Percentiles rank a stretch among this genome's conserved stretches.
Evolutionary conservation across 1,140 invertebrate genomes (phyloP).

Genomic region (Anastatus disparis): DNA sequence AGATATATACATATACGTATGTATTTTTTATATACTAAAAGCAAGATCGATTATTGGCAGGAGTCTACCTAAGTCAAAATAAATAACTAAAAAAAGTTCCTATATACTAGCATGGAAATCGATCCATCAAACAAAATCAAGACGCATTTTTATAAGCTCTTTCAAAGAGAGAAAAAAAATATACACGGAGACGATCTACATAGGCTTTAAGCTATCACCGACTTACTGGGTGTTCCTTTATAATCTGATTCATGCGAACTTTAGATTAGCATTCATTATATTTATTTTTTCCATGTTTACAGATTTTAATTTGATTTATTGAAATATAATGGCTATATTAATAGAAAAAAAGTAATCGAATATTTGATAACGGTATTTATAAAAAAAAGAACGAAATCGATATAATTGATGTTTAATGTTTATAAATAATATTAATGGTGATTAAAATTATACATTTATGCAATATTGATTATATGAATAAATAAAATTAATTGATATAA

Average conservation of each 20-base stretch:
- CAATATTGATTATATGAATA: no score
- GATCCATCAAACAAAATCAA: constrained; percentile 20
- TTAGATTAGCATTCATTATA: constrained; percentile 6
- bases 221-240: not conserved
- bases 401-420: no score
- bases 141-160: constrained; percentile 17
- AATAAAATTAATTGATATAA: no score
- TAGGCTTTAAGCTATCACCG: no score
- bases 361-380: no score
- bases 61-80: constrained; percentile 26
- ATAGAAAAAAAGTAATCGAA: no score
- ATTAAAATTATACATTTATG: no score
- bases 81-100: constrained; percentile 18
- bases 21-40: constrained; percentile 19
- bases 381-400: no score
- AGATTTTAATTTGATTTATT: no score
- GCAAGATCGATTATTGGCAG: constrained; percentile 31
- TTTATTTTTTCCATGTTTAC: not conserved
- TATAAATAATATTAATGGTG: no score
- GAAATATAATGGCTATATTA: no score
- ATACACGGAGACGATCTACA: no score
- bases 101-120: constrained; percentile 15
- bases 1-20: not conserved
- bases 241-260: constrained; percentile 12
- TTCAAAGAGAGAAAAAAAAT: not conserved